Evolutionary conservation across 2,113 vertebrate species (phyloP).

Genomic region (Mesocricetus auratus): DNA sequence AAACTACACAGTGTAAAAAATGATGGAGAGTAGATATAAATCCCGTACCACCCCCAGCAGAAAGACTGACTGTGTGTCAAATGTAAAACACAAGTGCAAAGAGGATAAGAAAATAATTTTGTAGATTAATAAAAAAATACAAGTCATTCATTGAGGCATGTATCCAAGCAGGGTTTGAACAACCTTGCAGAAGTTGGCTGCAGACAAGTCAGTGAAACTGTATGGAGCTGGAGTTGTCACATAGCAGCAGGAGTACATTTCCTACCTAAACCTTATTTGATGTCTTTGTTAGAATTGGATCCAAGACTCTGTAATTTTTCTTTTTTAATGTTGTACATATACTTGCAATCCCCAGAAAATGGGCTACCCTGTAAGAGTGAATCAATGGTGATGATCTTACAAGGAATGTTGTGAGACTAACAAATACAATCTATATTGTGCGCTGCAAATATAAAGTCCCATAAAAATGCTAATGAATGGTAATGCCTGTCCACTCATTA

Average conservation of each 20-base stretch:
- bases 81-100: not conserved
- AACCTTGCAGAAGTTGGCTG: not conserved
- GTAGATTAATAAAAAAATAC: not conserved
- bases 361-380: constrained; percentile 8
- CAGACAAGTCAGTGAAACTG: not conserved
- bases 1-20: not conserved
- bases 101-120: not conserved
- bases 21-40: not conserved
- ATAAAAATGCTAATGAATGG: constrained; percentile 77
- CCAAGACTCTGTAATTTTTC: not conserved
- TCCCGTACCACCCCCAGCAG: not conserved
- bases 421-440: constrained; percentile 70
- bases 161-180: not conserved
- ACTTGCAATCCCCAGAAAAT: not conserved
- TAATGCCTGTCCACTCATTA: constrained; percentile 65
- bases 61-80: not conserved
- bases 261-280: not conserved
- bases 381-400: constrained; percentile 57
- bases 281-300: not conserved
- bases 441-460: constrained; percentile 71
- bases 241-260: rapidly evolving
- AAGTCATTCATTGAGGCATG: not conserved
- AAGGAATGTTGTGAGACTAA: constrained; percentile 70
- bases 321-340: not conserved
- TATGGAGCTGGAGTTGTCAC: rapidly evolving